phyloP scores from a whole-genome alignment of 2,113 vertebrate species.

The Bos indicus region DNA sequence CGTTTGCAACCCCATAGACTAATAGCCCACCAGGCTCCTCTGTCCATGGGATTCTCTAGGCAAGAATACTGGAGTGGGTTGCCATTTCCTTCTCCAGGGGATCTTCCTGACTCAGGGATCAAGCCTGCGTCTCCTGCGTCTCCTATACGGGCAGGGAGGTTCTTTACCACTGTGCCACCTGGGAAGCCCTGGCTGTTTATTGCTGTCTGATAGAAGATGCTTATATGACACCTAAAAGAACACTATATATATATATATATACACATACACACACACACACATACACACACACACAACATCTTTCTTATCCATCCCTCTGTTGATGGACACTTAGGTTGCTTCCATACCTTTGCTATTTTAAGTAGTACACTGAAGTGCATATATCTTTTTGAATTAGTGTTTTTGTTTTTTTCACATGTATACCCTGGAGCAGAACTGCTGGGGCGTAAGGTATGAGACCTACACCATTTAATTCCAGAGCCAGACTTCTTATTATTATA shows the following conservation, averaged over 20 bases:
- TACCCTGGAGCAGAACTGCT: neutral
- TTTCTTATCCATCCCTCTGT: neutral
- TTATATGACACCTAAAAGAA: neutral
- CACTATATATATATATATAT: no score
- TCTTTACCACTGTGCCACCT: neutral
- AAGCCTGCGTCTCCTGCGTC: neutral
- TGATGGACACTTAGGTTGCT: neutral
- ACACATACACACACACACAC: accelerated
- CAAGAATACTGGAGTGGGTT: neutral
- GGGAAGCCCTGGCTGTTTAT: neutral
- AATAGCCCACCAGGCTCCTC: neutral
- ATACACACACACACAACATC: neutral
- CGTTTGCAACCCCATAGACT: neutral
- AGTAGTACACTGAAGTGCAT: neutral
- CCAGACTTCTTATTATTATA: neutral
- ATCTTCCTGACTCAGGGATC: neutral
- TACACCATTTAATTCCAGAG: neutral
- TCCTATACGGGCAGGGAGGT: neutral
- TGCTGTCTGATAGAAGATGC: neutral
- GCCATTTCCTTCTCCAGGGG: neutral
- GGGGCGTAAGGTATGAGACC: neutral
- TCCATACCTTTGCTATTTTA: neutral
- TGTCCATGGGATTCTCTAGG: neutral
- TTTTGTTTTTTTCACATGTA: neutral
- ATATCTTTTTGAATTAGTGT: neutral